These are phyloP conservation scores for Euleptes europaea DNA, from an alignment of 2,113 vertebrate genomes.

Conservation along the genomic window DNA sequence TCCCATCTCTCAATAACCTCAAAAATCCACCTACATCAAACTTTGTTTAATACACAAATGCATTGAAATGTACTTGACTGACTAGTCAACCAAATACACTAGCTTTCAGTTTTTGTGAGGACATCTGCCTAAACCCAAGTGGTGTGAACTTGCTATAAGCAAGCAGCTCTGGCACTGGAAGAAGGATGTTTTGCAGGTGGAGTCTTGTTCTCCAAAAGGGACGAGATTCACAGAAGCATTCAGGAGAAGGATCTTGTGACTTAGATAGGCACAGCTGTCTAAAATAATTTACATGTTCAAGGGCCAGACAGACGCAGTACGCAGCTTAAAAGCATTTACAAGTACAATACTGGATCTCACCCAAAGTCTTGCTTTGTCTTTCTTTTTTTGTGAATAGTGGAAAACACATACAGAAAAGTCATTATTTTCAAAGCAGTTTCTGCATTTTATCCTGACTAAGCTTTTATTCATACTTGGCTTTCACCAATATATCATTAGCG, in stretches of 20 bases:
- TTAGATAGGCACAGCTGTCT: neutral
- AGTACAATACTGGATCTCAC: neutral
- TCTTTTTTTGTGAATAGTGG: neutral
- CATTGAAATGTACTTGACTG: too few species aligned
- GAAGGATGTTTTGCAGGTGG: neutral
- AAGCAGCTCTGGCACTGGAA: neutral
- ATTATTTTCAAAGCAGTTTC: constrained; percentile 1
- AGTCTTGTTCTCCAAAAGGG: neutral
- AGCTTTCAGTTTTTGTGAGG: neutral
- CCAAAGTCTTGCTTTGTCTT: constrained; percentile 21
- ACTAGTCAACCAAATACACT: neutral
- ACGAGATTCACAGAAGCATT: neutral
- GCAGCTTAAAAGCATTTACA: constrained; percentile 22
- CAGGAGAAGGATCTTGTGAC: neutral
- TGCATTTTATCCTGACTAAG: neutral
- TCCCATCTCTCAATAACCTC: neutral
- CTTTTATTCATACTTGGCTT: constrained; percentile 2
- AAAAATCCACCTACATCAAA: neutral
- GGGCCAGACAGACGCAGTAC: constrained; percentile 9
- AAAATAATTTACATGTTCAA: constrained; percentile 25
- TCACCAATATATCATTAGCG: constrained; percentile 22
- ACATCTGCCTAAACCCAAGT: neutral
- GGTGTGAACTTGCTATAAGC: neutral
- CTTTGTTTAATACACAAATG: neutral
- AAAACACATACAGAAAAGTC: neutral